Conservation (phyloP, 2,113 vertebrate genomes). For the Cnemophilus loriae region DNA sequence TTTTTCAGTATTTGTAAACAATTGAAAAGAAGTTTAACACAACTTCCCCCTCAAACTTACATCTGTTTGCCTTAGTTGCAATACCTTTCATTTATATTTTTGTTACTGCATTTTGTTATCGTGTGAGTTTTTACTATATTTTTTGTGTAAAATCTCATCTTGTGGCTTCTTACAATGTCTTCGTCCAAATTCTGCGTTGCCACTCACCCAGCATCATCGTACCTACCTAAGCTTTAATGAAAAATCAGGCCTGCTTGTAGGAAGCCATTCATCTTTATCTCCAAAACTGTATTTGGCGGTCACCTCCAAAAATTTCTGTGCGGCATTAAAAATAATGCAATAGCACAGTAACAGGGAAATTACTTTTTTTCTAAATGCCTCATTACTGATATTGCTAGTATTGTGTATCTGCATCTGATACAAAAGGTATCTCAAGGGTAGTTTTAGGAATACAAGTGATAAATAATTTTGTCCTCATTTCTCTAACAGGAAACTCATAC, state of each 20-base stretch:
- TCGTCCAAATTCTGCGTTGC: not conserved
- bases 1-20: not conserved
- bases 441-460: not conserved
- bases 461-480: not conserved
- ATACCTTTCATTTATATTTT: not conserved
- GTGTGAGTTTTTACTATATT: fast-evolving
- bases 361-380: not conserved
- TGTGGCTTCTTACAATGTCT: not conserved
- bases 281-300: not conserved
- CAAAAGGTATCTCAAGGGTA: slow-evolving; percentile 3
- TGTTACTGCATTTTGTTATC: not conserved
- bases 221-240: not conserved
- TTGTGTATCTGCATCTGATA: not conserved
- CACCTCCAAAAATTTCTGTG: not conserved
- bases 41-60: not conserved
- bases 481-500: not conserved
- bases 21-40: fast-evolving
- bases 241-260: not conserved
- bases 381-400: slow-evolving; percentile 26
- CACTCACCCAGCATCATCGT: not conserved
- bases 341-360: not conserved
- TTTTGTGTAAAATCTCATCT: not conserved
- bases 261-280: not conserved
- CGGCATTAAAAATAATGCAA: not conserved
- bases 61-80: not conserved